Evolutionary conservation across 1,140 invertebrate species (phyloP).

Genomic region (Nasonia vitripennis): DNA sequence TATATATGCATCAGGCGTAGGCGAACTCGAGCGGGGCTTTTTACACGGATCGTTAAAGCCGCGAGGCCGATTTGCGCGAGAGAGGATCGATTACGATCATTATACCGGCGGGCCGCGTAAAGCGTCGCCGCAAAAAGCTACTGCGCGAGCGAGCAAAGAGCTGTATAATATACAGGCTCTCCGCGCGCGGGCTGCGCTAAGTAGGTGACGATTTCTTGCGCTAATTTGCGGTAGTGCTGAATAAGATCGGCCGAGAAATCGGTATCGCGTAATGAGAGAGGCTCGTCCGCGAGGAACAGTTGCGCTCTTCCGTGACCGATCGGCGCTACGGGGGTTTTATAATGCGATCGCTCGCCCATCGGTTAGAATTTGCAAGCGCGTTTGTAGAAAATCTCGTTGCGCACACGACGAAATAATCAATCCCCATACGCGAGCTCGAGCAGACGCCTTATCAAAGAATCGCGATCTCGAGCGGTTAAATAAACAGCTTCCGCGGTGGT

Average conservation of each 20-base stretch:
- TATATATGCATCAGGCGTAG: background rate
- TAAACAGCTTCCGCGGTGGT: slow-evolving; percentile 42
- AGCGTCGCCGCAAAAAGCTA: background rate
- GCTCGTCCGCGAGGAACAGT: background rate
- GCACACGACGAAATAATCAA: background rate
- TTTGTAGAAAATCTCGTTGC: too few species aligned
- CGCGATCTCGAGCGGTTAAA: background rate
- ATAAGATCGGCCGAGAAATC: background rate
- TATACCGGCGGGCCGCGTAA: background rate
- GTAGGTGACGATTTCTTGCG: background rate
- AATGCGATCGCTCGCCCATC: background rate
- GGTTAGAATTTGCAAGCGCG: too few species aligned
- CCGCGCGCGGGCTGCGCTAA: background rate
- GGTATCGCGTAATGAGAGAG: slow-evolving; percentile 5
- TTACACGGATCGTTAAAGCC: background rate
- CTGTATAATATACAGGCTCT: background rate
- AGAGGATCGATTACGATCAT: slow-evolving; percentile 22
- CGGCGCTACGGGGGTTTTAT: background rate
- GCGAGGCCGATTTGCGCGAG: background rate
- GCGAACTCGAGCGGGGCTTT: background rate
- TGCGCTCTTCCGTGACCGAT: background rate
- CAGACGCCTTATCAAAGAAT: too few species aligned
- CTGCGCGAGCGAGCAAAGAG: background rate
- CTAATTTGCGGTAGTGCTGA: background rate
- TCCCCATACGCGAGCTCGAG: background rate